Percentiles rank a stretch among this genome's conserved stretches.
phyloP scores from a whole-genome alignment of 2,797 vertebrate genomes.

The Masticophis lateralis region DNA sequence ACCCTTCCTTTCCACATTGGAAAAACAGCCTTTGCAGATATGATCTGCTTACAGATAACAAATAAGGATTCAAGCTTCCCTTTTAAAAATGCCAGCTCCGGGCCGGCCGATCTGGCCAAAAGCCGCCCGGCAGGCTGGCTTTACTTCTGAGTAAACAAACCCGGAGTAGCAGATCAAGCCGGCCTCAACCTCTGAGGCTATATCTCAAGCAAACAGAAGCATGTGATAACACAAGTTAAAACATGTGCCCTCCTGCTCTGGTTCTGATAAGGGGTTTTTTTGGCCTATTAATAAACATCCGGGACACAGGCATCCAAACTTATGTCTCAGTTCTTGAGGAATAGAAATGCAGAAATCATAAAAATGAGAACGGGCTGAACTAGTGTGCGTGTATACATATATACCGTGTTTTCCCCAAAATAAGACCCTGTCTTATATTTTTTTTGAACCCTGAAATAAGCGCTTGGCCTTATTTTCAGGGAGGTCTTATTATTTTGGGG shows the following conservation, averaged over 20 bases:
- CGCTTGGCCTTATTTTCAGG: too few species aligned
- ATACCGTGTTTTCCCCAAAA: too few species aligned
- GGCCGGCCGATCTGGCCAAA: neutral
- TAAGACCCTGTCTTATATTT: too few species aligned
- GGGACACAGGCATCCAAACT: neutral
- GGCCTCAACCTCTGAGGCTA: neutral
- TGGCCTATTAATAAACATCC: neutral
- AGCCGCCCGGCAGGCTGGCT: neutral
- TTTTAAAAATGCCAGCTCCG: neutral
- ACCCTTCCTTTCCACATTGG: too few species aligned
- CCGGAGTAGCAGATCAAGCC: neutral
- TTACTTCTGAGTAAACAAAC: neutral
- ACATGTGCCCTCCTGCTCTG: neutral
- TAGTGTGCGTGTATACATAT: neutral
- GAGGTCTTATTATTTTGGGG: too few species aligned
- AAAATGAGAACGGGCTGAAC: neutral
- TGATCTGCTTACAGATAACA: neutral
- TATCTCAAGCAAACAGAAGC: slow-evolving; percentile 44
- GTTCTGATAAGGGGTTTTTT: neutral
- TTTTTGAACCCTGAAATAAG: too few species aligned
- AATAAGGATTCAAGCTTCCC: neutral
- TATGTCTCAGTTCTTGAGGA: neutral
- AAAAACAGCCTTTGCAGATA: neutral
- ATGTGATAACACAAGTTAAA: slow-evolving; percentile 11
- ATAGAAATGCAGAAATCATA: neutral